A percentile compares a stretch with the other conserved stretches of the same genome.
Evolutionary conservation across 2,797 vertebrate genomes (phyloP).

Genomic region (Darevskia nairensis): DNA sequence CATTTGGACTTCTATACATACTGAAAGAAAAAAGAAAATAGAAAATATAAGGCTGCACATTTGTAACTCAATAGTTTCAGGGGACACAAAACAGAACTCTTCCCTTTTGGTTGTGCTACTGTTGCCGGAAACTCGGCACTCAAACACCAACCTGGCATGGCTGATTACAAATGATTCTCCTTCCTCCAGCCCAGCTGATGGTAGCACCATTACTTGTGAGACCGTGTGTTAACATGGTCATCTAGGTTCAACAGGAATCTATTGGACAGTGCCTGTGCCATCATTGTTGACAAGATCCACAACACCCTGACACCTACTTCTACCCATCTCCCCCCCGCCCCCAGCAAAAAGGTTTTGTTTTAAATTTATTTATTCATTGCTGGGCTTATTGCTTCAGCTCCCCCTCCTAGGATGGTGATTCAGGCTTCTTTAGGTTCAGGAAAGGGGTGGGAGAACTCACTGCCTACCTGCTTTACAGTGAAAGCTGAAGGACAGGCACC

Average conservation of each 20-base stretch:
- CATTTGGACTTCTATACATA: neutral
- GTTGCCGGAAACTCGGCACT: neutral
- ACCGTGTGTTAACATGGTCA: neutral
- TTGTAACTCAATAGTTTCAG: conserved; percentile 12
- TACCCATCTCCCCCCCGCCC: neutral
- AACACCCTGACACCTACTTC: neutral
- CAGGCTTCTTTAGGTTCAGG: neutral
- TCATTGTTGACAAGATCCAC: neutral
- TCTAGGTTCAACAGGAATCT: neutral
- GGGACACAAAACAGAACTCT: conserved; percentile 1
- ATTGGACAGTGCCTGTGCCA: neutral
- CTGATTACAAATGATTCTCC: neutral
- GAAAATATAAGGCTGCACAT: neutral
- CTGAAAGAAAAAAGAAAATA: neutral
- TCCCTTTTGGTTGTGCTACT: neutral
- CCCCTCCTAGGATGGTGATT: neutral
- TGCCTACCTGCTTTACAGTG: neutral
- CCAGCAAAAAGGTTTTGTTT: neutral
- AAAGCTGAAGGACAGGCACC: neutral
- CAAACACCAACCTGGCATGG: neutral
- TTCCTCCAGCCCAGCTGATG: neutral
- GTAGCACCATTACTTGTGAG: neutral
- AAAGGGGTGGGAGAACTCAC: neutral
- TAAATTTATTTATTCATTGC: neutral
- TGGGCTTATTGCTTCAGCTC: neutral